Evolutionary conservation across 2,888 invertebrate species (phyloP), one percentile per base, ranked within the genome.

Genomic region (Plutella xylostella): DNA sequence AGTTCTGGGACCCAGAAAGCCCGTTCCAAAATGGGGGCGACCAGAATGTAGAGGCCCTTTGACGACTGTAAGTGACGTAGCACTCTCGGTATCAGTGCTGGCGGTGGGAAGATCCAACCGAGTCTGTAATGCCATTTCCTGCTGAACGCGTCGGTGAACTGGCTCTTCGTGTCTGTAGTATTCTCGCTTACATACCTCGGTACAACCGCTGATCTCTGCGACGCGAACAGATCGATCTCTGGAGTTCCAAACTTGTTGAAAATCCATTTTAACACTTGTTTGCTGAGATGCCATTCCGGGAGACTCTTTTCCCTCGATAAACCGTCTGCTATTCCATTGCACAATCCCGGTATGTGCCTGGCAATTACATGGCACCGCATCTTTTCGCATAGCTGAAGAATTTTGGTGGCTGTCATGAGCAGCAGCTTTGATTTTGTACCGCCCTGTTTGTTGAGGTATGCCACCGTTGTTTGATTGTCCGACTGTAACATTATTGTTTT

Each of bases 91-190:
- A 59, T 53, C 19, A 57, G 42, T 7, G 43, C 41, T 5, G 57
- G 56, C 2, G 56, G 56, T 4, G 55, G 55, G 39, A 58, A 57
- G 3, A 55, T 31, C 53, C 51, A 55, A 2, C 48, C 53, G 2
- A 55, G 48, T 4, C 14, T 46, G 48, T 42, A 51, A 0, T 46
- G 4, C 55, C 55, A 55, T 3, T 7, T 21, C 25, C 42, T 40
- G 43, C 53, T 53, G 53, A 57, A 54, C 1, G 53, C 54, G 22
- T 57, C 49, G 17, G 30, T 31, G 33, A 43, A 54, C n/a, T 19
- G 19, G 20, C 20, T 38, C 18, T 38, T 3, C 19, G 9, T 2
- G 14, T 19, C 19, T 11, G 2, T 4, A 7, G 6, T 6, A 11
- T 12, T 19, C 3, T 4, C 31, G 20, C 9, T 31, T 9, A n/a